Evolutionary conservation across 2,888 invertebrate genomes (phyloP), one percentile per base, ranked within the genome.

Genomic region (Maniola hyperantus): DNA sequence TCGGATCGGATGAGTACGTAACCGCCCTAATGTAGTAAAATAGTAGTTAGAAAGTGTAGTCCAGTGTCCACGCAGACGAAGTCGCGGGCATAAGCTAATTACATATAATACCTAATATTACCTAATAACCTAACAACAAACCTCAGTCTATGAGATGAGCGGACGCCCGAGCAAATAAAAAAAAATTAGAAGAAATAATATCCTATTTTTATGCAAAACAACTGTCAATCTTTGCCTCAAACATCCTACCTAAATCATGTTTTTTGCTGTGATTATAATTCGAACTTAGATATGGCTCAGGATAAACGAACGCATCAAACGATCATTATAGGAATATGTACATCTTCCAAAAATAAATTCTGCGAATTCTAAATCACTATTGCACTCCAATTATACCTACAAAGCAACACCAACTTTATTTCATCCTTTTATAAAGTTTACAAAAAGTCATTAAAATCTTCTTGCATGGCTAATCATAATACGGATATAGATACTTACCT

Each of bases 351-450:
- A 55, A 39, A 54, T 54, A 53, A 53, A 55, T 55, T 18, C 20
- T 18, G 18, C 55, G 55, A 39, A 39, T 13, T 15, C 55, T 57
- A 15, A 57, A 39, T 44, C 26, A 58, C 59, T 46, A 59, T 26
- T 46, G 59, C 44, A 59, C 33, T 26, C 10, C 15, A 44, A 46
- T 59, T 59, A 59, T 20, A 57, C 13, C 7, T 58, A 57, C 15
- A 18, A 7, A n/a, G 55, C 20, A 54, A 54, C 15, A 26, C 8
- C 15, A 55, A 36, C 15, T 54, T 54, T 55, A 55, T 55, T 36
- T 34, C 15, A 55, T 15, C 15, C 10, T 36, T 15, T 34, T 55
- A 36, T 15, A 55, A 34, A 36, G 6, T 53, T 33, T 34, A 53
- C n/a, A 36, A 20, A 44, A 39, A 42, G 20, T 26, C 57, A 58